These are phyloP conservation scores for Drosophila picticornis DNA, from an alignment of 2,888 invertebrate genomes.

Conservation along the genomic window DNA sequence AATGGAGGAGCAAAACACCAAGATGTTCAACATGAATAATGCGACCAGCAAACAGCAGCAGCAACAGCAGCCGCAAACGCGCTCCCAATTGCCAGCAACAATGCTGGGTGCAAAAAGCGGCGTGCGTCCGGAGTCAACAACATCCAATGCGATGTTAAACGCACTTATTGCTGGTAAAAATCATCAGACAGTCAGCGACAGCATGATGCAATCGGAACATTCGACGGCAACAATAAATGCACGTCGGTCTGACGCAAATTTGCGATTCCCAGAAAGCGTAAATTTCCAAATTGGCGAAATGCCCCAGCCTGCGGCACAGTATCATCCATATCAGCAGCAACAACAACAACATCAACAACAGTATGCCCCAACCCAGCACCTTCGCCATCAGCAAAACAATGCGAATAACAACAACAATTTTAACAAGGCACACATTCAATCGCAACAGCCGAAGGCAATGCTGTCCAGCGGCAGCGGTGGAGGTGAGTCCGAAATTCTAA, in stretches of 20 bases:
- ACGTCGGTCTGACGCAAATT: slow-evolving; percentile 47
- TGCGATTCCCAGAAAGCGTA: slow-evolving; percentile 56
- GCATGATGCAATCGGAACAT: slow-evolving; percentile 38
- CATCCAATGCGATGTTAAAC: slow-evolving; percentile 64
- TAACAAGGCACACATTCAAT: slow-evolving; percentile 56
- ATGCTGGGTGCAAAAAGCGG: slow-evolving; percentile 33
- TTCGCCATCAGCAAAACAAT: slow-evolving; percentile 39
- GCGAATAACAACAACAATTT: slow-evolving; percentile 36
- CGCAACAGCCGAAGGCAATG: slow-evolving; percentile 57
- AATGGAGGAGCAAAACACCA: slow-evolving; percentile 82
- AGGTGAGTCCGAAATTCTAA: slow-evolving; percentile 61
- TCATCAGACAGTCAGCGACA: slow-evolving; percentile 24
- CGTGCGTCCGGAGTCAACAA: slow-evolving; percentile 40
- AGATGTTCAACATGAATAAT: slow-evolving; percentile 78
- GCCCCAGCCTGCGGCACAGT: slow-evolving; percentile 29
- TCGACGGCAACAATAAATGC: slow-evolving; percentile 46
- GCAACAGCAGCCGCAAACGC: slow-evolving; percentile 48
- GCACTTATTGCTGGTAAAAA: slow-evolving; percentile 60
- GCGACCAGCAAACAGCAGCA: slow-evolving; percentile 52
- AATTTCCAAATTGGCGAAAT: slow-evolving; percentile 53
- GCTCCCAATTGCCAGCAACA: slow-evolving; percentile 29
- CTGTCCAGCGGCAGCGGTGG: slow-evolving; percentile 60
- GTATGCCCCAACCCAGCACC: slow-evolving; percentile 23
- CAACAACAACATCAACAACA: slow-evolving; percentile 35
- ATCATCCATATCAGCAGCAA: slow-evolving; percentile 29